These are phyloP conservation scores for Plumapathes pennacea DNA, from an alignment of 92 coral and sea anemone genomes.

Conservation along the genomic window DNA sequence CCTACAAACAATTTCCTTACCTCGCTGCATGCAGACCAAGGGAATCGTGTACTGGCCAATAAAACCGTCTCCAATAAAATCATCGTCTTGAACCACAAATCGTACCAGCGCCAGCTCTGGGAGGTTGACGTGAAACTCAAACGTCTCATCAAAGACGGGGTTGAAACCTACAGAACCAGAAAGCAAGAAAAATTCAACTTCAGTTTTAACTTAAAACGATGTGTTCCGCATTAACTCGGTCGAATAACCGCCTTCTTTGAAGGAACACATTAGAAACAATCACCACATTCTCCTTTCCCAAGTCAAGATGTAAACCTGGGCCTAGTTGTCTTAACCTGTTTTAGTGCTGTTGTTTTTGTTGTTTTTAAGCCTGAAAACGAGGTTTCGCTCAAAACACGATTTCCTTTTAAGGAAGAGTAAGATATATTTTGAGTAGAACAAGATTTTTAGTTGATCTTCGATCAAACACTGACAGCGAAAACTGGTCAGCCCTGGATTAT, in stretches of 20 bases:
- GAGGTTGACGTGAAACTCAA: slow-evolving; percentile 92
- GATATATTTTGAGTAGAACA: too few relatives aligned
- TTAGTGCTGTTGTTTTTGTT: too few relatives aligned
- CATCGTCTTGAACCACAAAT: slow-evolving; percentile 95
- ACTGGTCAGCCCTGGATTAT: too few relatives aligned
- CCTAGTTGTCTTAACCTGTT: too few relatives aligned
- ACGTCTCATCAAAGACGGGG: slow-evolving; percentile 96
- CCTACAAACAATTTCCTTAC: slow-evolving; percentile 17
- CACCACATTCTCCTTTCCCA: too few relatives aligned
- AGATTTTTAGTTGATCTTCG: too few relatives aligned
- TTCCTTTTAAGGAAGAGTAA: too few relatives aligned
- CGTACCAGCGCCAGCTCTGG: slow-evolving; percentile 95
- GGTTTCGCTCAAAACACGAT: too few relatives aligned
- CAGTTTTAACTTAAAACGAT: not conserved
- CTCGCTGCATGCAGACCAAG: slow-evolving; percentile 82
- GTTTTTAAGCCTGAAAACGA: too few relatives aligned
- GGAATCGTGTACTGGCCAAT: slow-evolving; percentile 98
- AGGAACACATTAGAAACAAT: too few relatives aligned
- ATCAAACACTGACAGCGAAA: too few relatives aligned
- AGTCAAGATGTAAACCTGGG: too few relatives aligned
- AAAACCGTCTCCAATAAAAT: slow-evolving; percentile 97
- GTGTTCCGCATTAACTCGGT: not conserved
- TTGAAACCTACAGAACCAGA: slow-evolving; percentile 67
- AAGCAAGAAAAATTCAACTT: not conserved
- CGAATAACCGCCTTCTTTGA: not conserved